Evolutionary conservation across 23 tunicate genomes (phyloP).

Genomic region (Styela plicata): DNA sequence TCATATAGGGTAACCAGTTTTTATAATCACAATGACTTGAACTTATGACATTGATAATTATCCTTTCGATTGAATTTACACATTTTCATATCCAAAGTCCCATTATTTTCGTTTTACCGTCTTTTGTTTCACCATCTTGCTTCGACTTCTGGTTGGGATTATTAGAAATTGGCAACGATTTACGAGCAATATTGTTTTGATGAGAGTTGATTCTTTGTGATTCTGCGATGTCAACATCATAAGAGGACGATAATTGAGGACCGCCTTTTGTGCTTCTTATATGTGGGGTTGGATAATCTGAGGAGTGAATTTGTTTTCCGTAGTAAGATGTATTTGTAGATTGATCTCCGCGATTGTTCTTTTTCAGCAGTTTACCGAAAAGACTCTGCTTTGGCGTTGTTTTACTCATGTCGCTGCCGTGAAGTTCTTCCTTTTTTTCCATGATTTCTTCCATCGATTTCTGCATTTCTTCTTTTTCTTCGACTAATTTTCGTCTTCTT

Average conservation of each 20-base stretch:
- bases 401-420: background rate
- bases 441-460: constrained; percentile 69
- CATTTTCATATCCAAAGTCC: constrained; percentile 2
- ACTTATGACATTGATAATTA: background rate
- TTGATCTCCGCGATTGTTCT: too few relatives aligned
- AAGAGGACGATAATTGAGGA: background rate
- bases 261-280: background rate
- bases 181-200: background rate
- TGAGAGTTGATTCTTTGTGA: background rate
- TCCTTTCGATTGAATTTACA: background rate
- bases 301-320: background rate
- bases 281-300: background rate
- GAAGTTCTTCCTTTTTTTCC: constrained; percentile 57
- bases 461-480: constrained; percentile 67
- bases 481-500: constrained; percentile 54
- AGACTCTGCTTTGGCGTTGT: background rate
- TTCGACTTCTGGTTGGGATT: background rate
- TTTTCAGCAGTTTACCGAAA: constrained; percentile 4
- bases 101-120: background rate
- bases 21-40: too few relatives aligned
- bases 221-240: background rate
- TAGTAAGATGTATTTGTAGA: too few relatives aligned
- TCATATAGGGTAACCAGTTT: too few relatives aligned
- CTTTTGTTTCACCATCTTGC: background rate
- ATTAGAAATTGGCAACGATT: background rate